Base-by-base conservation (phyloP, 2,888 invertebrate genomes). In the Neocrepidodera transversa region DNA sequence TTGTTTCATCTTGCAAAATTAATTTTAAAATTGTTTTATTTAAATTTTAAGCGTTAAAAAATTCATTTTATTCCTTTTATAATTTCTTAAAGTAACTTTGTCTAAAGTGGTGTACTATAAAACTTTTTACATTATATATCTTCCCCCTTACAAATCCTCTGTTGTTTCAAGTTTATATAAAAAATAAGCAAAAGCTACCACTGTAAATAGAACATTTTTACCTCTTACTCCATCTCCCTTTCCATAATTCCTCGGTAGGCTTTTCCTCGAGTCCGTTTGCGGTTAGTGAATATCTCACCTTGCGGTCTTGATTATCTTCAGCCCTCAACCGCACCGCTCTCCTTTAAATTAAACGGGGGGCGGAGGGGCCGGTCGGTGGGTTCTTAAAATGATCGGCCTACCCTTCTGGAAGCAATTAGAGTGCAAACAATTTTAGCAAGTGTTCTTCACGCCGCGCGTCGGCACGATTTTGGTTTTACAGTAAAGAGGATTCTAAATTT, bases 371-470 rank as follows among this genome's bases (percentile, higher is more conserved):
- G 32, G 17, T 14, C 8, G 42, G 23, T 6, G 6, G 43, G 10
- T 45, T 63, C 60, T 56, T 62, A 65, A 64, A 67, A 65, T 63
- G 60, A 62, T 62, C 52, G 55, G 54, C 58, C 43, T 58, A 47
- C 40, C 62, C 59, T 66, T 64, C 61, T 58, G 55, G 58, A 61
- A 68, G 65, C 65, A 68, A 68, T 68, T 68, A 68, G 64, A 51
- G 63, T 55, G 42, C 59, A 58, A 63, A 63, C 62, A 63, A 62
- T 63, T 63, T 61, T 47, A 59, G 61, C 51, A 60, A 60, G 55
- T 60, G 60, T 60, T 60, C 50, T 55, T 32, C 36, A 47, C 32
- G 13, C 30, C 8, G n/a, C 51, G 43, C 13, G 43, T 26, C 32
- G 53, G 28, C 53, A 43, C 32, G n/a, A 36, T 53, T 53, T 43